phyloP scores from a whole-genome alignment of 1,140 invertebrate genomes.

The Platyscapa corneri region DNA sequence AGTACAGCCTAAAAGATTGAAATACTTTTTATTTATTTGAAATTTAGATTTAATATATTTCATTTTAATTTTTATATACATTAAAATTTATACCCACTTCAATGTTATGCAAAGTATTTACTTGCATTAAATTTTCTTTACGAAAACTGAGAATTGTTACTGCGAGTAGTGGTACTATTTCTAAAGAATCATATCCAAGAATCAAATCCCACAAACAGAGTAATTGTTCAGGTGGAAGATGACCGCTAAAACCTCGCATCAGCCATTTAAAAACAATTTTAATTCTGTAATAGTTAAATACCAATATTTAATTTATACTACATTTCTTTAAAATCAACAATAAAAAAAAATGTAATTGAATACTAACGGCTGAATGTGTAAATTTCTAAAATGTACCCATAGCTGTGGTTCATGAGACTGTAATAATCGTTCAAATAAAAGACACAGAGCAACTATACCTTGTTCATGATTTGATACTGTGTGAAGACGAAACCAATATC shows the following conservation, averaged over 20 bases:
- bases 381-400: constrained; percentile 91
- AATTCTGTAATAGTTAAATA: constrained; percentile 77
- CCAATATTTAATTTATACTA: constrained; percentile 9
- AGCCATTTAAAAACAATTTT: constrained; percentile 96
- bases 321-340: background rate
- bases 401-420: constrained; percentile 92
- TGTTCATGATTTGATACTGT: constrained; percentile 93
- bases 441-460: constrained; percentile 87
- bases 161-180: constrained; percentile 90
- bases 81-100: constrained; percentile 76
- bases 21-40: constrained; percentile 38
- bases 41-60: background rate
- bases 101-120: constrained; percentile 87
- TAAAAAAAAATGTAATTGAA: constrained; percentile 2
- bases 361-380: constrained; percentile 93
- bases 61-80: background rate
- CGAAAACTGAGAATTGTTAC: constrained; percentile 93
- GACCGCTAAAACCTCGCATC: constrained; percentile 95
- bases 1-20: constrained; percentile 82
- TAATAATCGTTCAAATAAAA: constrained; percentile 92
- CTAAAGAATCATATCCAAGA: constrained; percentile 92
- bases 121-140: constrained; percentile 93
- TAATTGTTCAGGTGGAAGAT: constrained; percentile 92
- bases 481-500: constrained; percentile 94
- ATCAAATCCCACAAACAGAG: constrained; percentile 94